Evolutionary conservation across 2,888 invertebrate genomes (phyloP), one percentile per base, ranked within the genome.

Genomic region (Tinea trinotella): DNA sequence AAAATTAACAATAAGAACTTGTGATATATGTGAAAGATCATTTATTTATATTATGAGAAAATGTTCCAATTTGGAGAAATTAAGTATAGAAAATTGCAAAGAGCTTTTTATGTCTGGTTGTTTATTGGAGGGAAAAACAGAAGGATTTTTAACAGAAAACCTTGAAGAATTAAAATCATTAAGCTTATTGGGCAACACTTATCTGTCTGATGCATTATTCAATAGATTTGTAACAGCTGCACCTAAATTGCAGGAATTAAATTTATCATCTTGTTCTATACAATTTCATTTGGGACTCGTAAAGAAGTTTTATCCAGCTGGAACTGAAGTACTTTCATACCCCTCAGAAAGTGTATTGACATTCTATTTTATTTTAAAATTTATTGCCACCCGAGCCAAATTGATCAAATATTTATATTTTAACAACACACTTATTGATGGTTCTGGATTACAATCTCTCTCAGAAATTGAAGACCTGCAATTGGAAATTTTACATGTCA

Each of bases 101-200:
- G 91, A 91, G 56, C 77, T 93, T 15, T 90, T 93, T 58, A 93
- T 93, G 91, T 90, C 92, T 1, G 93, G 93, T 1, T 86, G 89
- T 10, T 76, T 93, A 36, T 67, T 93, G 36, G 90, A 90, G 62
- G 87, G 88, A 22, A 78, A 88, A 52, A 76, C 86, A 9, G 90
- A 91, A 59, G 79, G 88, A 1, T 73, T 87, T 35, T 64, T 77
- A 49, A 68, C 77, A 10, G 67, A 78, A 30, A 82, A 76, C 52
- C 76, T 89, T 15, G 75, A 82, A 56, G 85, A 87, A 57, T 74
- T 93, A 9, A 87, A 79, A 57, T 77, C 79, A 54, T 73, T 93
- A 18, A 90, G 89, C 55, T 70, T 93, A 55, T 87, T 89, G 15
- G 88, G 89, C 35, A 91, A 93, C 65, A 88, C 92, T 59, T 92